Percentiles rank a stretch among this genome's conserved stretches.
phyloP scores from a whole-genome alignment of 2,797 vertebrate genomes.

The Poeciliopsis gracilis region DNA sequence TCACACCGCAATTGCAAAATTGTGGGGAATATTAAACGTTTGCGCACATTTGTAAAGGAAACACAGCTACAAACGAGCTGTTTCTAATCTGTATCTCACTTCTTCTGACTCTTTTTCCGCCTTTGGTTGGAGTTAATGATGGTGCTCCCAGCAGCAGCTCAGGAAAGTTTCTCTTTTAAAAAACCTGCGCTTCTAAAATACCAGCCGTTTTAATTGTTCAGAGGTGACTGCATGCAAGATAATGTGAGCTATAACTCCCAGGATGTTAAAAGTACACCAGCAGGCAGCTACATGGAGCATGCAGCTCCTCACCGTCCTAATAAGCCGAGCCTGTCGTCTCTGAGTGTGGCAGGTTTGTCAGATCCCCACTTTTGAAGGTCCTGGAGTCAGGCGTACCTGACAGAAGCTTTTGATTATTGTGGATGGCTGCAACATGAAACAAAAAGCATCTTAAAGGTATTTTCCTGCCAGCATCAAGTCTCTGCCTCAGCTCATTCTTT shows the following conservation, averaged over 20 bases:
- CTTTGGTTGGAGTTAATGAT: background rate
- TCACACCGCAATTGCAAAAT: no score
- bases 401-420: constrained; percentile 71
- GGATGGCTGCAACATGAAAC: constrained; percentile 36
- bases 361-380: constrained; percentile 32
- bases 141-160: background rate
- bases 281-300: constrained; percentile 16
- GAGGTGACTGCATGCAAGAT: constrained; percentile 6
- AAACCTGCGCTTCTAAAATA: background rate
- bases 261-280: constrained; percentile 29
- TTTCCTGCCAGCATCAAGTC: constrained; percentile 15
- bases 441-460: constrained; percentile 36
- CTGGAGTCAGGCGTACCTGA: constrained; percentile 65
- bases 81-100: background rate
- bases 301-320: constrained; percentile 62
- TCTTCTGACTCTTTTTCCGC: background rate
- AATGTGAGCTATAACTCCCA: constrained; percentile 11
- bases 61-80: background rate
- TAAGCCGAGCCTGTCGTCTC: constrained; percentile 57
- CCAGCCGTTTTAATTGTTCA: constrained; percentile 23
- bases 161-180: background rate
- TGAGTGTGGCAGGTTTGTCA: constrained; percentile 56
- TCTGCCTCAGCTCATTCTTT: constrained; percentile 6
- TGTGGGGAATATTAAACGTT: background rate
- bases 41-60: background rate